Conservation (phyloP, 2,888 invertebrate species). For the Subacronicta megacephala region DNA sequence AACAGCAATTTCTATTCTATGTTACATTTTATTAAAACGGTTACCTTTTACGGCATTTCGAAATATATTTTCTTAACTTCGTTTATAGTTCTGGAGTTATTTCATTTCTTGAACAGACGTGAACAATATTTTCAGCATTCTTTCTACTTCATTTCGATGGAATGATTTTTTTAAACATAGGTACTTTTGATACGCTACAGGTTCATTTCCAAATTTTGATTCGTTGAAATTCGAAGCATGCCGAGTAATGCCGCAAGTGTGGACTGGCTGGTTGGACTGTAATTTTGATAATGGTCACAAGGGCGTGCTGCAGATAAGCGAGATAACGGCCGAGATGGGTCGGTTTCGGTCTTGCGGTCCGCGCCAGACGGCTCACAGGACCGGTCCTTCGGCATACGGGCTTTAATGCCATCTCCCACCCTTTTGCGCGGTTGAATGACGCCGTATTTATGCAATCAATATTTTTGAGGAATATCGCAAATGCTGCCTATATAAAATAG, state of each 20-base stretch:
- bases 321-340: slow-evolving; percentile 61
- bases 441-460: slow-evolving; percentile 5
- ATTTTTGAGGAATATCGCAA: slow-evolving; percentile 19
- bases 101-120: not conserved
- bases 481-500: slow-evolving; percentile 8
- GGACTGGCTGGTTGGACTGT: slow-evolving; percentile 58
- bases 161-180: slow-evolving; percentile 4
- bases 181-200: slow-evolving; percentile 20
- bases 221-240: slow-evolving; percentile 58
- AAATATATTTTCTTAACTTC: not conserved
- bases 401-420: slow-evolving; percentile 31
- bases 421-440: slow-evolving; percentile 38
- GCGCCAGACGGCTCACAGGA: slow-evolving; percentile 14
- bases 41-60: not conserved
- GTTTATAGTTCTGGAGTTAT: no score
- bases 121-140: slow-evolving; percentile 23
- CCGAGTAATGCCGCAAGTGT: slow-evolving; percentile 66
- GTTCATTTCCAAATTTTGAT: slow-evolving; percentile 36
- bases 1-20: not conserved
- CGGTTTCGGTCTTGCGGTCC: slow-evolving; percentile 39
- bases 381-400: slow-evolving; percentile 21
- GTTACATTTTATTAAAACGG: not conserved
- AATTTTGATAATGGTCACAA: slow-evolving; percentile 78
- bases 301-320: slow-evolving; percentile 68
- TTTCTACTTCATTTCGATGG: not conserved